A percentile compares a stretch with the other conserved stretches of the same genome.
Evolutionary conservation across 2,888 invertebrate genomes (phyloP).

Genomic region (Lissonota sp.): DNA sequence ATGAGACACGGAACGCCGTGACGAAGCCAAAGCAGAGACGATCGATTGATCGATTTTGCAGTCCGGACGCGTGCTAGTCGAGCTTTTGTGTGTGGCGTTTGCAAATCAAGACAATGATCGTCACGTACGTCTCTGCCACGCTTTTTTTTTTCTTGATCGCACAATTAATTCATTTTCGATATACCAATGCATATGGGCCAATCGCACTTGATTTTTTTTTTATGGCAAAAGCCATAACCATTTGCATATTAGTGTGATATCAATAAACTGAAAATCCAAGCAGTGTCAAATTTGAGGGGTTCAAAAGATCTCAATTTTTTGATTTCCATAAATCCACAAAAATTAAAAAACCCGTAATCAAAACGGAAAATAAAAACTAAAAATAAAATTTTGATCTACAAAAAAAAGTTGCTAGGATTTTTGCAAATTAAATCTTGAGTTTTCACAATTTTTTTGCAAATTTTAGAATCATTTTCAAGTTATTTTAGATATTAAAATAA

Average conservation of each 20-base stretch:
- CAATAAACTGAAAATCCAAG: constrained; percentile 12
- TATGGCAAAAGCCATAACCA: not conserved
- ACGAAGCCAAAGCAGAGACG: constrained; percentile 10
- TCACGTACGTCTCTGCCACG: constrained; percentile 19
- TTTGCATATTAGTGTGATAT: not conserved
- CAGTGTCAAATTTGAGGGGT: too few species aligned
- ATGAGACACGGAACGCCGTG: constrained; percentile 10
- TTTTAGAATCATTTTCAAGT: too few species aligned
- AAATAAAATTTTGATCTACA: too few species aligned
- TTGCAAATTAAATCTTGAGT: too few species aligned
- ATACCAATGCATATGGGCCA: not conserved
- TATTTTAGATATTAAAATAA: too few species aligned
- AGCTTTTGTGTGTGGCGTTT: constrained; percentile 4
- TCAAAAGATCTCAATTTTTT: too few species aligned
- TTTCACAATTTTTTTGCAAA: too few species aligned
- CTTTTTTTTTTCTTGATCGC: constrained; percentile 27
- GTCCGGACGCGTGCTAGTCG: constrained; percentile 42
- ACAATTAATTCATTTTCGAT: not conserved
- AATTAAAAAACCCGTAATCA: too few species aligned
- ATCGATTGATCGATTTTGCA: constrained; percentile 55
- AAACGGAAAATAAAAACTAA: too few species aligned
- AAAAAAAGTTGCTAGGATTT: too few species aligned
- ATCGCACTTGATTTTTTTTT: not conserved
- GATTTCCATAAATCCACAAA: too few species aligned
- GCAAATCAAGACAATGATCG: constrained; percentile 34